Base-by-base conservation (phyloP, 2,113 vertebrate species). In the Takifugu flavidus region DNA sequence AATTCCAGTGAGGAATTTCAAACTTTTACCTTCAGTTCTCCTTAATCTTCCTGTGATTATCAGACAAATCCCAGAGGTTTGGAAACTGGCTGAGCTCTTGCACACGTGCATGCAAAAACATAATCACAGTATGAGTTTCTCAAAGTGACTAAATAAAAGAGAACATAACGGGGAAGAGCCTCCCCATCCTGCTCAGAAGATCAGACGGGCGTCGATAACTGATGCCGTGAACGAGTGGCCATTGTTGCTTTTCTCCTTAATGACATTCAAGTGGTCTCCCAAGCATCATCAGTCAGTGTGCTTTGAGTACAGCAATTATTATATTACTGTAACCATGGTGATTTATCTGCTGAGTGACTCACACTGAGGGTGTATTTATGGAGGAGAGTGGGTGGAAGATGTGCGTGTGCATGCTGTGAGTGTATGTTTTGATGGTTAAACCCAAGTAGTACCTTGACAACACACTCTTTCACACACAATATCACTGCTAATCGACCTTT, bases 271-370 rank as follows among this genome's bases (percentile, higher is more conserved):
- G 45, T 47, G 45, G 79, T 64, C 44, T 67, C 44, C 52, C 44
- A 14, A 62, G 65, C 69, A 46, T 58, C 67, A 64, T 79, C 70
- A 70, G 59, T 82, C 77, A 77, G 58, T 75, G 53, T 49, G 51
- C 59, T 74, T 67, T 53, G 64, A 70, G 62, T 53, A 54, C 74
- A 2, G 59, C 66, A 76, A 77, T 79, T 80, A 83, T 84, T 78
- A 67, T 28, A 82, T 84, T 84, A 76, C 67, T 49, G 86, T 88
- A 80, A 80, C 86, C 84, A 88, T 86, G 84, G 86, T 66, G 84
- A 88, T 82, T 79, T 85, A 77, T 84, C 75, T 77, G 56, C 70
- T 67, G 60, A 58, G 56, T 78, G 69, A 79, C 78, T 76, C 79
- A 62, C 75, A 61, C 58, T 71, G 65, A 56, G 76, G 76, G 67